Base-by-base conservation (phyloP, 2,888 invertebrate species). In the Dicyrtomina minuta region DNA sequence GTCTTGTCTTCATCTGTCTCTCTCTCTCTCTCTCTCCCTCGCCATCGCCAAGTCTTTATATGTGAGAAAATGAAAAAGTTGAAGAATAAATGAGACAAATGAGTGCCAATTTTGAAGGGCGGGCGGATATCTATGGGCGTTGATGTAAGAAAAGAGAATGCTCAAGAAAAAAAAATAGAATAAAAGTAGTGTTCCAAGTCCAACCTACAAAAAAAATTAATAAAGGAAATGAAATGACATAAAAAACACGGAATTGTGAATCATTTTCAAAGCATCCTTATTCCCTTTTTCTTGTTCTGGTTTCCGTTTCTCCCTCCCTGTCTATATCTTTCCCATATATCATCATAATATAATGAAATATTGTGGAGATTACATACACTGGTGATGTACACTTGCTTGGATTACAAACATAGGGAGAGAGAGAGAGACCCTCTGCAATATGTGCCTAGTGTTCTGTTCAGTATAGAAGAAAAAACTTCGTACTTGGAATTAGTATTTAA, bases 21-120 rank as follows among this genome's bases (percentile, higher is more conserved):
- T 33, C 5, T 46, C 46, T 44, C 46, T 61, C 24, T 61, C 44
- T 44, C 61, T 46, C 62, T 62, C 62, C 17, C 49, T 26, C 49
- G 46, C 17, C 2, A 15, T 49, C 5, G 26, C 33, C 33, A 33
- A 8, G 33, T 33, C 33, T 44, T 46, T 49, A 44, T 64, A 64
- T 68, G 68, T 62, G 68, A 61, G 68, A 68, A 62, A 61, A 46
- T 56, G 66, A 72, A 74, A 72, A 74, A 74, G 61, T 67, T 71
- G 70, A 76, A 68, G 68, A 73, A 68, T 68, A 76, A 75, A 75
- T 73, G 74, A 75, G 75, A 74, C 76, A 76, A 76, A 76, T 77
- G 76, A 77, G 74, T 75, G 76, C 76, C 75, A 77, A 77, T 77
- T 76, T 77, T 72, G 71, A 71, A 71, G 75, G 75, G 75, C 73